Evolutionary conservation across 2,113 vertebrate genomes (phyloP).

Genomic region (zebrafish (Danio rerio)): GRCz12tu NC_133181.1:28033501-28034000

Average conservation of each 20-base stretch:
- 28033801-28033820: too few species aligned
- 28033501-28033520: conserved; percentile 79
- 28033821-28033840: too few species aligned
- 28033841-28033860: background rate
- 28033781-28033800: background rate
- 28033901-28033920: too few species aligned
- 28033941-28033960: too few species aligned
- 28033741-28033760: background rate
- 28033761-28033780: background rate
- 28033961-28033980: too few species aligned
- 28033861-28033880: too few species aligned
- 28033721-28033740: background rate
- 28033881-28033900: too few species aligned
- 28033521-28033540: conserved; percentile 65
- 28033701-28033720: background rate
- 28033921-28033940: too few species aligned
- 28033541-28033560: background rate
- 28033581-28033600: background rate
- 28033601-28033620: background rate
- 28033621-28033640: background rate
- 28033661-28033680: background rate
- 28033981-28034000: too few species aligned
- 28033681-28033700: background rate
- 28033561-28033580: background rate
- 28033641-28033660: background rate